Conservation (phyloP, 2,797 vertebrate species). For the Cyprinodon diabolis region DNA sequence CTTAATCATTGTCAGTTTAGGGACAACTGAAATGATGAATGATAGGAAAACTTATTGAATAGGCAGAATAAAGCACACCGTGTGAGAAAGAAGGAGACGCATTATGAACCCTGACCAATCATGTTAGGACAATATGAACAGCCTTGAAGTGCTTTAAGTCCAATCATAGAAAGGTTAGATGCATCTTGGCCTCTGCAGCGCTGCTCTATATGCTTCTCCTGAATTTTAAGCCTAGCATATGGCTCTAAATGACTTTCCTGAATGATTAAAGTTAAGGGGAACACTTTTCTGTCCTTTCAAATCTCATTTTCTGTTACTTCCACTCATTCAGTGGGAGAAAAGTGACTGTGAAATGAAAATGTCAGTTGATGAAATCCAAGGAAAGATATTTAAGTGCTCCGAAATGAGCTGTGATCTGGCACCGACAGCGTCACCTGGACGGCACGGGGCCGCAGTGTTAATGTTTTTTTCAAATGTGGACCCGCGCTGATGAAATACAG, state of each 20-base stretch:
- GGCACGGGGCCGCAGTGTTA: constrained; percentile 8
- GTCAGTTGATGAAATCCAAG: constrained; percentile 56
- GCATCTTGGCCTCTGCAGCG: neutral
- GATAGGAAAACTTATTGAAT: neutral
- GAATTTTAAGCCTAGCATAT: neutral
- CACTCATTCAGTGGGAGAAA: constrained; percentile 13
- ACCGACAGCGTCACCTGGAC: constrained; percentile 29
- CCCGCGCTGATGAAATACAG: constrained; percentile 43
- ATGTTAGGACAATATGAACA: constrained; percentile 1
- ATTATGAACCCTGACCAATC: neutral
- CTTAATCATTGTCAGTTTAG: neutral
- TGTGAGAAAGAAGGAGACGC: neutral
- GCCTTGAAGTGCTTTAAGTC: constrained; percentile 8
- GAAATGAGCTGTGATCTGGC: constrained; percentile 31
- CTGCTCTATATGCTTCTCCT: constrained; percentile 28
- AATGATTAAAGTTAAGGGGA: constrained; percentile 19
- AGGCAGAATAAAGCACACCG: neutral
- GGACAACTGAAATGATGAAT: no score
- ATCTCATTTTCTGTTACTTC: constrained; percentile 17
- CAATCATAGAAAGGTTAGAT: constrained; percentile 8
- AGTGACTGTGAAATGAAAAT: constrained; percentile 39
- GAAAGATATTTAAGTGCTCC: constrained; percentile 31
- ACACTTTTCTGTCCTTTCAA: constrained; percentile 25
- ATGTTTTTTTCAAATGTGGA: constrained; percentile 39
- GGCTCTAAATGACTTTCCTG: constrained; percentile 6